phyloP scores from a whole-genome alignment of 2,888 invertebrate species.

The Leptarthrus brevirostris region DNA sequence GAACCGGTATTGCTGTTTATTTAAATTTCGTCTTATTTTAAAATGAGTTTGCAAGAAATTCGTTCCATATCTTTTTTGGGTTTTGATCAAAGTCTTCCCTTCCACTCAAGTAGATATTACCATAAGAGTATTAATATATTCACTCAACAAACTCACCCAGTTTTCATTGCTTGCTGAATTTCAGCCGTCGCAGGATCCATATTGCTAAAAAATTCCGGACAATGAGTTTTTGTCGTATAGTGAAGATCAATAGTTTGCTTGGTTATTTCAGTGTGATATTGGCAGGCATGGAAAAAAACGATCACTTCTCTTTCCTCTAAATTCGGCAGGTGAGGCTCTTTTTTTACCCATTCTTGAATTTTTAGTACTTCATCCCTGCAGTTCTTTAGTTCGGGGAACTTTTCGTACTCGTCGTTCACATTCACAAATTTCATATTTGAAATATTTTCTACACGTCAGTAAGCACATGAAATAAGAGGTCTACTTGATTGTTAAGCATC shows the following conservation, averaged over 20 bases:
- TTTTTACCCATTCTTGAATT: slow-evolving; percentile 73
- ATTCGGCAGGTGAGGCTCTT: slow-evolving; percentile 76
- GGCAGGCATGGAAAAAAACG: slow-evolving; percentile 77
- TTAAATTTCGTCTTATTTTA: too few relatives aligned
- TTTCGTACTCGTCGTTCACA: slow-evolving; percentile 72
- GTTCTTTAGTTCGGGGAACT: slow-evolving; percentile 71
- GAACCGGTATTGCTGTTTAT: too few relatives aligned
- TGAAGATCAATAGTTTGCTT: slow-evolving; percentile 78
- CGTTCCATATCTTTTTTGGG: too few relatives aligned
- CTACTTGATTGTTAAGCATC: too few relatives aligned
- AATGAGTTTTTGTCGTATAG: slow-evolving; percentile 75
- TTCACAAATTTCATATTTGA: slow-evolving; percentile 18
- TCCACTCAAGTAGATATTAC: too few relatives aligned
- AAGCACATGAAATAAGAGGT: too few relatives aligned
- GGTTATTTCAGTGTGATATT: slow-evolving; percentile 75
- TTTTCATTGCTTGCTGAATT: slow-evolving; percentile 67
- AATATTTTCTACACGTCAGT: too few relatives aligned
- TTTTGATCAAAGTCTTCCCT: too few relatives aligned
- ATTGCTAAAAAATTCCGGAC: slow-evolving; percentile 74
- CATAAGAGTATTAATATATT: too few relatives aligned
- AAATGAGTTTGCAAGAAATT: too few relatives aligned
- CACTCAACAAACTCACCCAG: slow-evolving; percentile 68
- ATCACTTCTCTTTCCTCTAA: slow-evolving; percentile 73
- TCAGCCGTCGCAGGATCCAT: slow-evolving; percentile 70
- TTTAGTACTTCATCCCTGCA: slow-evolving; percentile 71